Base-by-base conservation (phyloP, 2,888 invertebrate genomes). In the Eristalis pertinax region DNA sequence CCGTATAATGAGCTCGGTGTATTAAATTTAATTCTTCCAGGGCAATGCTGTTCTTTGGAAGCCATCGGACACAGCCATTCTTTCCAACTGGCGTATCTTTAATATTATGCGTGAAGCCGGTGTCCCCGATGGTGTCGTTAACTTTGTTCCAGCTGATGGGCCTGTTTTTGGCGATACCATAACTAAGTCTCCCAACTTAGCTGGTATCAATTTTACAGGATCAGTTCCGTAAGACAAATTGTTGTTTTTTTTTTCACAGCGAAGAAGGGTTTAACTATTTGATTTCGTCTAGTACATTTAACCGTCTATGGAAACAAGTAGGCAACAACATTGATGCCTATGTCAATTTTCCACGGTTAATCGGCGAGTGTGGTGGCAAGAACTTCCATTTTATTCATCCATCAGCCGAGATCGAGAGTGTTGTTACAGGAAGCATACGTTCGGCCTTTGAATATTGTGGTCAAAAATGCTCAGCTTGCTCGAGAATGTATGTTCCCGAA, bases 21-120 rank as follows among this genome's bases (percentile, higher is more conserved):
- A 29, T 35, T 72, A 50, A 32, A 5, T 68, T 76, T 7, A 64
- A 4, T 1, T 43, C 79, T 89, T 90, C n/a, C 90, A 97, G 97
- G 99, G 99, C n/a, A 99, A 99, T 92, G 95, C 96, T 15, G 97
- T 98, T 8, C 91, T 99, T 81, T 99, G 99, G 99, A 99, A 99
- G 92, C 99, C 99, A 0, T 99, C 99, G 0, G 99, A 99, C 93
- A 99, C 99, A 0, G 99, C 99, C 2, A 91, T 99, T 11, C 95
- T 99, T 2, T 98, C 99, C 26, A 99, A 99, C 93, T 99, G 98
- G 96, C 95, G 96, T 88, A 97, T 98, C 90, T 99, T 97, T 92
- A 96, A 98, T 92, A 96, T 99, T 60, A 96, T 99, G 94, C 95
- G 96, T 77, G 99, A 99, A 93, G 99, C 99, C 4, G 99, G 99